These are phyloP conservation scores for Diuraphis noxia DNA, from an alignment of 1,140 invertebrate species.

Conservation along the genomic window DNA sequence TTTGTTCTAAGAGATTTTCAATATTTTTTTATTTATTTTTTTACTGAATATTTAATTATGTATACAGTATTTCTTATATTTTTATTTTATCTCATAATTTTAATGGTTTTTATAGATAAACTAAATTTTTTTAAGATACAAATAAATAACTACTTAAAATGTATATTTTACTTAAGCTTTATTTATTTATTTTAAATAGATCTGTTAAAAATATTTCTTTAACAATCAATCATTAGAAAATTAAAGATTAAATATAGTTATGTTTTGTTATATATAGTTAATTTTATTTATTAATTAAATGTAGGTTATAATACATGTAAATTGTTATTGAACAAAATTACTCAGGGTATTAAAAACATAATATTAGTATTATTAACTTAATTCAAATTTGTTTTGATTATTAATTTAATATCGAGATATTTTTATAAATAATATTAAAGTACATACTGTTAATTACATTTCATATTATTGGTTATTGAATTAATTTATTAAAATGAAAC, in stretches of 20 bases:
- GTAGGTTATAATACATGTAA: background rate
- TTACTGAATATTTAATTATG: accelerated
- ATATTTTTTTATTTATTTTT: background rate
- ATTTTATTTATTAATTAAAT: no score
- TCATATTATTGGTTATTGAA: background rate
- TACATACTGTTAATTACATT: background rate
- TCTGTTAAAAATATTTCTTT: background rate
- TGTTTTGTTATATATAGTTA: background rate
- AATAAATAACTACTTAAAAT: background rate
- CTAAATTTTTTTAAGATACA: background rate
- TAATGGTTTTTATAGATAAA: background rate
- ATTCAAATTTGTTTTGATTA: background rate
- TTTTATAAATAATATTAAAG: background rate
- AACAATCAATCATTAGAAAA: background rate
- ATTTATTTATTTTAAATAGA: background rate
- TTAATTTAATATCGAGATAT: background rate
- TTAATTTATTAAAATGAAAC: background rate
- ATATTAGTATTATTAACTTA: background rate
- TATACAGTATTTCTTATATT: background rate
- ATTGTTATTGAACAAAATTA: conserved; percentile 2
- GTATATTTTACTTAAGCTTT: background rate
- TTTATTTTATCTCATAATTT: background rate
- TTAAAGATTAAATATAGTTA: background rate
- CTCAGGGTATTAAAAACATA: conserved; percentile 8
- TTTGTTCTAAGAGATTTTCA: background rate